A percentile compares a stretch with the other conserved stretches of the same genome.
Conservation (phyloP, 2,888 invertebrate genomes). For the Apamea anceps region DNA sequence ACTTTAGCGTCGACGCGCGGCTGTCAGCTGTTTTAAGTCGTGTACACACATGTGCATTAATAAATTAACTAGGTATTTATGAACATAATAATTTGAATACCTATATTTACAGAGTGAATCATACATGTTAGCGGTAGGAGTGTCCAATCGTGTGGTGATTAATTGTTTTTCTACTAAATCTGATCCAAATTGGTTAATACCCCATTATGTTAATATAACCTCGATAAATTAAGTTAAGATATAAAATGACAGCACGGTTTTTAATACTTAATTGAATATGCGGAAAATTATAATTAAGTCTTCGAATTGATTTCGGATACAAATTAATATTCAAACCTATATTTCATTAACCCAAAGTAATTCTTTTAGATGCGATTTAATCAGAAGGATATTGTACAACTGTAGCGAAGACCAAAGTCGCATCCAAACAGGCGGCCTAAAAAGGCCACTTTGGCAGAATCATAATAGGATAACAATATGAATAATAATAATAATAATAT, state of each 20-base stretch:
- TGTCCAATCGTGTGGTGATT: slow-evolving; percentile 35
- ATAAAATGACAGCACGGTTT: slow-evolving; percentile 17
- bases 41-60: slow-evolving; percentile 54
- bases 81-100: slow-evolving; percentile 14
- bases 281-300: slow-evolving; percentile 12
- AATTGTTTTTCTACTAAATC: slow-evolving; percentile 26
- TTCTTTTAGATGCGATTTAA: background rate
- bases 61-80: slow-evolving; percentile 18
- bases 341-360: background rate
- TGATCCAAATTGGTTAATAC: slow-evolving; percentile 35
- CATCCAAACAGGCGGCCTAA: background rate
- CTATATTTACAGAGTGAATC: slow-evolving; percentile 17
- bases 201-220: slow-evolving; percentile 18
- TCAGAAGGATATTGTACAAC: background rate
- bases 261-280: slow-evolving; percentile 16
- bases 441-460: too few relatives aligned
- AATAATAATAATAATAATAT: too few relatives aligned
- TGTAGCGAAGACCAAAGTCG: background rate
- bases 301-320: slow-evolving; percentile 11
- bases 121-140: slow-evolving; percentile 19
- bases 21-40: slow-evolving; percentile 60
- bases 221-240: slow-evolving; percentile 47
- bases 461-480: too few relatives aligned
- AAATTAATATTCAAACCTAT: slow-evolving; percentile 12
- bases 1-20: slow-evolving; percentile 62